phyloP scores from a whole-genome alignment of 23 tunicate genomes.

The Ciona savignyi region DNA sequence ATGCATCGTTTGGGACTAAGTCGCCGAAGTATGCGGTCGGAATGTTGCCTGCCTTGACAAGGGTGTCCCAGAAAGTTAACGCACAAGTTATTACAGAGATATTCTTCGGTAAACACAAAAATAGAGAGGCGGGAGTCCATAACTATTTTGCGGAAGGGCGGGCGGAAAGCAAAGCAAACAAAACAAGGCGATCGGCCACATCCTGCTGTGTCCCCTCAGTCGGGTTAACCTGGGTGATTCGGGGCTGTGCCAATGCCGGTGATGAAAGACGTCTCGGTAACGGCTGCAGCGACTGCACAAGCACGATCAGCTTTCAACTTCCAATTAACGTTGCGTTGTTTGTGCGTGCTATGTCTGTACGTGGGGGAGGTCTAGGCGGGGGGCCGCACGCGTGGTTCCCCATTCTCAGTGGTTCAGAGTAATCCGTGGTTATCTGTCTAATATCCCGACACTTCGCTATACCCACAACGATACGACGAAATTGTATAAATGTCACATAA shows the following conservation, averaged over 20 bases:
- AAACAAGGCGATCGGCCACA: background rate
- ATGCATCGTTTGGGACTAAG: background rate
- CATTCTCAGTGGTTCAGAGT: background rate
- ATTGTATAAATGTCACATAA: background rate
- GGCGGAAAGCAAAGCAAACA: constrained; percentile 1
- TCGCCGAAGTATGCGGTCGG: background rate
- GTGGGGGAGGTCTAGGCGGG: background rate
- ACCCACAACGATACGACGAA: background rate
- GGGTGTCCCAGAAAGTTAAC: background rate
- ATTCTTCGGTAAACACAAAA: background rate
- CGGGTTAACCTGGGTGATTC: background rate
- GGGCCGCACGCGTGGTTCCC: background rate
- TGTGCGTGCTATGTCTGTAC: background rate
- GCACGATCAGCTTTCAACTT: no score
- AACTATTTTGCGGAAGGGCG: background rate
- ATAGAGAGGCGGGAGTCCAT: background rate
- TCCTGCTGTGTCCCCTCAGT: background rate
- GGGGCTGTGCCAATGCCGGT: background rate
- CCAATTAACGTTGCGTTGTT: background rate
- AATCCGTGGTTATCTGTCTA: background rate
- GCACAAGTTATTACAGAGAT: background rate
- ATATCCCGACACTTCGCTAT: background rate
- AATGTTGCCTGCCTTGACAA: background rate
- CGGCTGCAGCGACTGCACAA: background rate
- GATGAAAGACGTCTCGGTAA: background rate